phyloP scores from a whole-genome alignment of 2,797 vertebrate genomes.

The Arnoldichthys spilopterus region DNA sequence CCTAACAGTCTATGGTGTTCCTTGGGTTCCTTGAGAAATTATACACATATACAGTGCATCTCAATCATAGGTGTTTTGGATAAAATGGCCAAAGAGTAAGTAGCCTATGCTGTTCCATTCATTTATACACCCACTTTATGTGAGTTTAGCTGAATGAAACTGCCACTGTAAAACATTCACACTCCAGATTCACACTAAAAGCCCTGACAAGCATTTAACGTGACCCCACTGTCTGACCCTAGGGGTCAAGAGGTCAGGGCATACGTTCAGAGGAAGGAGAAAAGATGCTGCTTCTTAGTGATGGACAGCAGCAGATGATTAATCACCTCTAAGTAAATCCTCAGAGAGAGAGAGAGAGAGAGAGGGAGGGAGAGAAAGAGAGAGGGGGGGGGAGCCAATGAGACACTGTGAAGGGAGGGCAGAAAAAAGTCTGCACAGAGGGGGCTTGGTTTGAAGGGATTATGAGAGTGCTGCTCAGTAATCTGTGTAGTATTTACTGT shows the following conservation, averaged over 20 bases:
- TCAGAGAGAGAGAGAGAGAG: conserved; percentile 7
- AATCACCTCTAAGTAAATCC: conserved; percentile 48
- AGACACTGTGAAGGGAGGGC: conserved; percentile 27
- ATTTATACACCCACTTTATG: not conserved
- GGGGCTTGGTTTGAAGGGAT: conserved; percentile 64
- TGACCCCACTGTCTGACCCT: conserved; percentile 46
- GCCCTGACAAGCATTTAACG: conserved; percentile 2
- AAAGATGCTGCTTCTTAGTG: conserved; percentile 10
- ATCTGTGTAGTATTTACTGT: conserved; percentile 71
- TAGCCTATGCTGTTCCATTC: not conserved
- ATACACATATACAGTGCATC: too few relatives aligned
- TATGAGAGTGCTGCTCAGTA: conserved; percentile 59
- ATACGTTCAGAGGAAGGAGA: conserved; percentile 28
- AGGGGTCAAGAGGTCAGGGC: conserved; percentile 29
- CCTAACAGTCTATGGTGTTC: too few relatives aligned
- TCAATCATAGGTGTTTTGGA: not conserved
- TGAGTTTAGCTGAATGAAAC: not conserved
- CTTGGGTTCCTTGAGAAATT: too few relatives aligned
- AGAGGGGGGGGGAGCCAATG: conserved; percentile 48
- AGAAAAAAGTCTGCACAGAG: conserved; percentile 34
- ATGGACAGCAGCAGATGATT: conserved; percentile 51
- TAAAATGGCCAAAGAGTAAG: not conserved
- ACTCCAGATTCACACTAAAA: conserved; percentile 4
- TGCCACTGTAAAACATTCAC: conserved; percentile 12
- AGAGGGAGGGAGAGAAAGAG: conserved; percentile 19